Conservation (phyloP, 2,797 vertebrate genomes). For the Bovichtus variegatus region DNA sequence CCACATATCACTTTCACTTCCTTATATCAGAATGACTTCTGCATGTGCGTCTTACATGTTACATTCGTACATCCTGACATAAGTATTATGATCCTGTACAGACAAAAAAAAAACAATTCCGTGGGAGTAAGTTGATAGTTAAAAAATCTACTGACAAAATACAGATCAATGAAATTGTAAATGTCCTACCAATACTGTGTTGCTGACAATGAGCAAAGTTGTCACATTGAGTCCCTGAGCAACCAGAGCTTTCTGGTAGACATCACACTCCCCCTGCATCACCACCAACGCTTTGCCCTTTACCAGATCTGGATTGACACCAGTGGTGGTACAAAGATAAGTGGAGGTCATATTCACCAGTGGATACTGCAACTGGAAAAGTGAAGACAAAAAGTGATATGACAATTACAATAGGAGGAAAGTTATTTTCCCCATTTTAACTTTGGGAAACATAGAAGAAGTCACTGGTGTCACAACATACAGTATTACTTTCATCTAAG, state of each 20-base stretch:
- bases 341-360: constrained; percentile 87
- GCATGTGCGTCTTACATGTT: not conserved
- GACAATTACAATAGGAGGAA: not conserved
- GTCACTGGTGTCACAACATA: not conserved
- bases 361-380: constrained; percentile 77
- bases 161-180: constrained; percentile 5
- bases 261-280: constrained; percentile 86
- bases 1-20: constrained; percentile 4
- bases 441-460: not conserved
- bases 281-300: constrained; percentile 89
- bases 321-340: constrained; percentile 85
- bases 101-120: not conserved
- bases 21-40: constrained; percentile 29
- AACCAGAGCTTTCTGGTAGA: constrained; percentile 88
- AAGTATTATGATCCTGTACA: not conserved
- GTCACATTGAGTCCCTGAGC: constrained; percentile 87
- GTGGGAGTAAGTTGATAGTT: too few relatives aligned
- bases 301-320: constrained; percentile 69
- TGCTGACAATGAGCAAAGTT: constrained; percentile 90
- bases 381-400: not conserved
- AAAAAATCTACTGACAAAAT: not conserved
- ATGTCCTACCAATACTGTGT: constrained; percentile 70
- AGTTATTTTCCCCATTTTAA: not conserved
- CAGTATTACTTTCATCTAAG: not conserved
- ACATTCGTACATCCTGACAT: not conserved